Base-by-base conservation (phyloP, 2,797 vertebrate species). In the Taeniopygia guttata region DNA sequence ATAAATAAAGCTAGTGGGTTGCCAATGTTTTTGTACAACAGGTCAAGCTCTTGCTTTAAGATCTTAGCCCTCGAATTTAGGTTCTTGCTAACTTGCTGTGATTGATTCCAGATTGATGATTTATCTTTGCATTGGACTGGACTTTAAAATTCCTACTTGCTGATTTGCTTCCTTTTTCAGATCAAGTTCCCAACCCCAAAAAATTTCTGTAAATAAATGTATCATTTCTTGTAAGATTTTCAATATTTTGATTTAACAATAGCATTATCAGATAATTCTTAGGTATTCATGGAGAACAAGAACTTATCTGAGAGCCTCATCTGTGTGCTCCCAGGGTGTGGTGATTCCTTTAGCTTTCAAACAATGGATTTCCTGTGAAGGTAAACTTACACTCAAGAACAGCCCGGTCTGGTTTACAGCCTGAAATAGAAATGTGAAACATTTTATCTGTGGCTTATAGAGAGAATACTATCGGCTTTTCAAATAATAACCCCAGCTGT, bases 281-380 rank as follows among this genome's bases (percentile, higher is more conserved):
- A 83, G 78, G 62, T 80, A 89, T 94, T 90, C 15, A 3, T 26
- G 84, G 62, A 83, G 84, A 90, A 27, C 51, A 55, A 70, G 83
- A 63, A 62, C 1, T 92, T 93, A 94, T 92, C 91, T 1, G 58
- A 69, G 54, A 78, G 76, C 45, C 51, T 68, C 78, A 95, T 95
- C 93, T 95, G 77, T 89, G 60, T 67, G 63, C 8, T 2, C 34
- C 54, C 43, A 87, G 66, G 95, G 96, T 86, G 96, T 90, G 94
- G 94, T 92, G 56, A 43, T 73, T 87, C 84, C 82, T 13, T 78
- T 73, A 62, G 51, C 38, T 84, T 91, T 56, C 36, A 45, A 92
- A 95, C 95, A 97, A 95, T 93, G 51, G 76, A 62, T 93, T 96
- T 96, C 92, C 87, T 93, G 74, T 40, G 64, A 88, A 93, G 70